Conservation (phyloP, 92 coral and sea anemone genomes). For the Blastomussa wellsi region DNA sequence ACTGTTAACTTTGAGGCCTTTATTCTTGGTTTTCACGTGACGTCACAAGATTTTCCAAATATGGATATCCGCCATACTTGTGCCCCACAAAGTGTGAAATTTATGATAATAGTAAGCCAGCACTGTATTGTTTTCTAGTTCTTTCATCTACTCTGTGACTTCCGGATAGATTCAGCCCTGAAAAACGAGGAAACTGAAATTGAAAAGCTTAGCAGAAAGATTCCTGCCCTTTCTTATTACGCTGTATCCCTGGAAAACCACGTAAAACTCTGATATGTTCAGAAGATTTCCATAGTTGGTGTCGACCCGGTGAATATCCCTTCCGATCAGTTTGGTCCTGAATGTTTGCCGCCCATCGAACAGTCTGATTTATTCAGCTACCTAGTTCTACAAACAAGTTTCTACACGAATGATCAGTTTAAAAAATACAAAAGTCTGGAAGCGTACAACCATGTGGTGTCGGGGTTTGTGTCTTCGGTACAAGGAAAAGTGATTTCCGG, state of each 20-base stretch:
- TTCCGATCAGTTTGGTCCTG: not conserved
- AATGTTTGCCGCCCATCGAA: slow-evolving; percentile 37
- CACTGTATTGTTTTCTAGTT: not conserved
- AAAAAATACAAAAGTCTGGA: not conserved
- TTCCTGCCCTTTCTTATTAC: slow-evolving; percentile 41
- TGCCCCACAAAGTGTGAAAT: not conserved
- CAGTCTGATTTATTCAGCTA: slow-evolving; percentile 29
- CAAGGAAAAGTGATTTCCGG: not conserved
- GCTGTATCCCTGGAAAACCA: slow-evolving; percentile 38
- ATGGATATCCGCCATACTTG: not conserved
- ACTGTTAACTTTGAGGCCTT: no score
- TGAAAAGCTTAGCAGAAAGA: not conserved
- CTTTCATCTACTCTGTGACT: not conserved
- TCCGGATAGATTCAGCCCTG: not conserved
- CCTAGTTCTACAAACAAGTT: slow-evolving; percentile 43
- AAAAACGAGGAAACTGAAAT: not conserved
- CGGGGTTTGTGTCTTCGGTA: not conserved
- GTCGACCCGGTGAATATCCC: slow-evolving; percentile 46
- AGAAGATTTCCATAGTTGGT: slow-evolving; percentile 32
- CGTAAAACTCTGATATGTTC: slow-evolving; percentile 29
- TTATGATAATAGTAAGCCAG: not conserved
- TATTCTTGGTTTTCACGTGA: slow-evolving; percentile 4
- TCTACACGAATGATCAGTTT: slow-evolving; percentile 31
- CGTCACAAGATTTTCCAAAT: not conserved
- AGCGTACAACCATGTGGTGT: not conserved